Evolutionary conservation across 2,797 vertebrate genomes (phyloP), one percentile per base, ranked within the genome.

Genomic region (Falco cherrug): DNA sequence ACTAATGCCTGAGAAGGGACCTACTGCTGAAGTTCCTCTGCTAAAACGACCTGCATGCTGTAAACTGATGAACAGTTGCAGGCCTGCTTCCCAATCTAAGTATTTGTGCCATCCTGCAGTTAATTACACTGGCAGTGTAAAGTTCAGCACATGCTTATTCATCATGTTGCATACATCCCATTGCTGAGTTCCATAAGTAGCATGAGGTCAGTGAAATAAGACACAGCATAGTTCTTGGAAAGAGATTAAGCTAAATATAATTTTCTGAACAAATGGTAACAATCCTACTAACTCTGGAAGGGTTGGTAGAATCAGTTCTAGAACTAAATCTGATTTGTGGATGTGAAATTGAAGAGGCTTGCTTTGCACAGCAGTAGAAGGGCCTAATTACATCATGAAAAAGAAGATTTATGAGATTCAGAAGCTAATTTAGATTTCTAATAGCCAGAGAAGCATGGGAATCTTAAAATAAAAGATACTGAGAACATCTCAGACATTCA

Each of bases 261-360:
- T 69, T 84, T 90, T 96, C 73, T 81, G 79, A 90, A 33, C 61
- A 94, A 96, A 89, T 90, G 57, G 70, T 70, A 89, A 78, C 60
- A 74, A 39, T 93, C 74, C 84, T 89, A 76, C 76, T 96, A 70
- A 84, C 48, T 84, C 28, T 78, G 57, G 56, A 96, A 65, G 73
- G 50, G 51, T 41, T 86, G 67, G 85, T 95, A 85, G 93, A 96
- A 90, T 70, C 37, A 92, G 71, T 92, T 87, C 94, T 83, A 59
- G 68, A 93, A 87, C 78, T 94, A 94, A 93, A 77, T 59, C 88
- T 95, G 77, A 94, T 88, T 96, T 95, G 95, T 88, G 87, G 87
- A 81, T 88, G 77, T 64, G 89, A 91, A 96, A 87, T 95, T 95
- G 88, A 97, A 96, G 83, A 93, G 56, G 70, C 79, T 95, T 96